Conservation (phyloP, 2,888 invertebrate species). For the Melolontha melolontha region DNA sequence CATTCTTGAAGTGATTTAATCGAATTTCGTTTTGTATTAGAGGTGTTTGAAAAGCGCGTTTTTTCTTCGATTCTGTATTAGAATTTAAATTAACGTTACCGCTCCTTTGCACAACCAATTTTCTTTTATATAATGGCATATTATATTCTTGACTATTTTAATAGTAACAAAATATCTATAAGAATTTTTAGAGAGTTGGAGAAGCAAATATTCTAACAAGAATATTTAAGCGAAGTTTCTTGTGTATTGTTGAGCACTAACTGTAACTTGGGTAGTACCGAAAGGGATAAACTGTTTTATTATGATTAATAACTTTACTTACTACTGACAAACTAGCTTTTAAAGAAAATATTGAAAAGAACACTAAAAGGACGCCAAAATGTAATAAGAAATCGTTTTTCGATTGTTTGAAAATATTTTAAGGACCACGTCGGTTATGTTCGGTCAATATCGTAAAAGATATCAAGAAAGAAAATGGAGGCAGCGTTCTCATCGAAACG, state of each 20-base stretch:
- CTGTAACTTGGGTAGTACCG: no score
- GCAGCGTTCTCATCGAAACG: conserved; percentile 57
- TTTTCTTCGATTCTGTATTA: background rate
- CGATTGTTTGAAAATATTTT: conserved; percentile 30
- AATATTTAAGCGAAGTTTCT: no score
- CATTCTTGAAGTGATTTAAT: no score
- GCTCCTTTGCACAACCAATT: background rate
- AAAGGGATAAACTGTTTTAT: no score
- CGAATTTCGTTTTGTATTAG: background rate
- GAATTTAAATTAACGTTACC: background rate
- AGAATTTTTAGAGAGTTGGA: no score
- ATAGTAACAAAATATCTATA: background rate
- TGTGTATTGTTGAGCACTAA: no score
- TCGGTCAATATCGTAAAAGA: conserved; percentile 40
- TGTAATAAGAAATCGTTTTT: background rate
- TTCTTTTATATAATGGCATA: conserved; percentile 26
- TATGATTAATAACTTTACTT: background rate
- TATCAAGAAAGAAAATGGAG: conserved; percentile 52
- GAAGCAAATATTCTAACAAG: no score
- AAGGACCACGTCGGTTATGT: conserved; percentile 18
- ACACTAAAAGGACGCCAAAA: conserved; percentile 9
- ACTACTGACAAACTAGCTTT: background rate
- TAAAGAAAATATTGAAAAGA: background rate
- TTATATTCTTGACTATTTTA: background rate
- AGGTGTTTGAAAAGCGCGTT: conserved; percentile 5